phyloP scores from a whole-genome alignment of 2,113 vertebrate species.

The Prionailurus bengalensis region DNA sequence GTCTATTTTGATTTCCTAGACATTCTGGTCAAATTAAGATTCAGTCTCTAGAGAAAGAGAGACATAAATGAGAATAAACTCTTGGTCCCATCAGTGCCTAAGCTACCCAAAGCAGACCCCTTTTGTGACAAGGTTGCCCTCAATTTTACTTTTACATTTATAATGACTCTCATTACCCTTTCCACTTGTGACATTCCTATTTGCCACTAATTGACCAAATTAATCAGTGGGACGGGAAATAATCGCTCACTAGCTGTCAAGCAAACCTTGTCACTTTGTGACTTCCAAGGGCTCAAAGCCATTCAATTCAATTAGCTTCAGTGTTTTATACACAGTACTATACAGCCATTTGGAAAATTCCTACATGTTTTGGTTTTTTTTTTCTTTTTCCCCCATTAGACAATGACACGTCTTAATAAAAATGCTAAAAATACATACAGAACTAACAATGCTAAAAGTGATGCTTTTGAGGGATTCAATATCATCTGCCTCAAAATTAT shows the following conservation, averaged over 20 bases:
- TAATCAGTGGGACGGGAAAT: slow-evolving; percentile 75
- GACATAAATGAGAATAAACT: neutral
- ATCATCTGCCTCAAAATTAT: slow-evolving; percentile 19
- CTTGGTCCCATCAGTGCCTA: neutral
- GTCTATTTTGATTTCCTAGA: neutral
- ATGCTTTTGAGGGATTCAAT: neutral
- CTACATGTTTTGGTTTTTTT: neutral
- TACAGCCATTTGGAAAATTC: slow-evolving; percentile 21
- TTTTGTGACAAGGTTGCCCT: slow-evolving; percentile 65
- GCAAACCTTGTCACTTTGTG: slow-evolving; percentile 73
- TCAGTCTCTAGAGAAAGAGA: neutral
- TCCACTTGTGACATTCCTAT: slow-evolving; percentile 72
- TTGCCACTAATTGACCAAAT: slow-evolving; percentile 80
- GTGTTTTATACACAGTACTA: slow-evolving; percentile 34
- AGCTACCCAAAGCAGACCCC: neutral
- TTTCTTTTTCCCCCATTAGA: neutral
- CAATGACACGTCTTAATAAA: slow-evolving; percentile 45
- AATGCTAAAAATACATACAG: slow-evolving; percentile 22
- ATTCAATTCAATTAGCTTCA: slow-evolving; percentile 63
- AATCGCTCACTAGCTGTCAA: slow-evolving; percentile 71
- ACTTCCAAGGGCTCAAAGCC: slow-evolving; percentile 69
- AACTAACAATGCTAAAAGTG: neutral
- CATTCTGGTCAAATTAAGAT: neutral
- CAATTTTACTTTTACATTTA: slow-evolving; percentile 59
- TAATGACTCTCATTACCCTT: slow-evolving; percentile 75